Evolutionary conservation across 2,113 vertebrate genomes (phyloP).

Genomic region (Istiophorus platypterus): DNA sequence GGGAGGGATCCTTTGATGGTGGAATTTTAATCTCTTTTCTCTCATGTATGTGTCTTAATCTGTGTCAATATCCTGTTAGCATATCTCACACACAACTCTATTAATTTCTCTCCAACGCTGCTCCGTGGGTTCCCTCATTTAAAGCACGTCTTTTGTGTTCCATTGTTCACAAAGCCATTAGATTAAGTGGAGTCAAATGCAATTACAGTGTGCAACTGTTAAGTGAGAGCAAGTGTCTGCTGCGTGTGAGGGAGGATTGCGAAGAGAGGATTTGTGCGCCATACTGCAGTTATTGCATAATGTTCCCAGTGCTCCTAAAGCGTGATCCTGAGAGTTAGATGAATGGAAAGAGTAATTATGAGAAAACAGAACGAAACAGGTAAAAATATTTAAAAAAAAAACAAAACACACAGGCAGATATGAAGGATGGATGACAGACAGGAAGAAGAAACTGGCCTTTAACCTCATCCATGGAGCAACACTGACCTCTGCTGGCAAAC

Average conservation of each 20-base stretch:
- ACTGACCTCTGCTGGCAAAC: slow-evolving; percentile 91
- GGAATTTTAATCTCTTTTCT: slow-evolving; percentile 79
- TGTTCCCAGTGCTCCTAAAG: slow-evolving; percentile 23
- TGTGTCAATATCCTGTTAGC: slow-evolving; percentile 74
- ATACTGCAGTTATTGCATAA: slow-evolving; percentile 13
- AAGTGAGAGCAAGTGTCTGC: slow-evolving; percentile 6
- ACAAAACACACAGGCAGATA: too few relatives aligned
- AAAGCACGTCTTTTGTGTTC: slow-evolving; percentile 58
- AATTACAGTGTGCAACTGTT: slow-evolving; percentile 57
- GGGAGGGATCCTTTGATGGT: slow-evolving; percentile 74
- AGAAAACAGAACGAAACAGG: slow-evolving; percentile 55
- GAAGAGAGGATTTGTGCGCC: slow-evolving; percentile 10
- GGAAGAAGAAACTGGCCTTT: not conserved
- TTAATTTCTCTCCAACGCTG: slow-evolving; percentile 51
- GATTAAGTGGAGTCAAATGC: slow-evolving; percentile 76
- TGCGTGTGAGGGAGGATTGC: slow-evolving; percentile 5
- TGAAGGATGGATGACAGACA: slow-evolving; percentile 22
- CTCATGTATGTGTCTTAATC: slow-evolving; percentile 66
- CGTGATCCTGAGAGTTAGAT: slow-evolving; percentile 12
- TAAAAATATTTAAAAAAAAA: not conserved
- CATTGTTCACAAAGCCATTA: slow-evolving; percentile 65
- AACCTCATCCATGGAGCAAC: slow-evolving; percentile 84
- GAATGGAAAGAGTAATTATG: slow-evolving; percentile 23
- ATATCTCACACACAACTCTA: slow-evolving; percentile 55
- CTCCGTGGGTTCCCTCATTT: slow-evolving; percentile 66